Evolutionary conservation across 1,140 invertebrate species (phyloP).

Genomic region (Lucilia sericata): DNA sequence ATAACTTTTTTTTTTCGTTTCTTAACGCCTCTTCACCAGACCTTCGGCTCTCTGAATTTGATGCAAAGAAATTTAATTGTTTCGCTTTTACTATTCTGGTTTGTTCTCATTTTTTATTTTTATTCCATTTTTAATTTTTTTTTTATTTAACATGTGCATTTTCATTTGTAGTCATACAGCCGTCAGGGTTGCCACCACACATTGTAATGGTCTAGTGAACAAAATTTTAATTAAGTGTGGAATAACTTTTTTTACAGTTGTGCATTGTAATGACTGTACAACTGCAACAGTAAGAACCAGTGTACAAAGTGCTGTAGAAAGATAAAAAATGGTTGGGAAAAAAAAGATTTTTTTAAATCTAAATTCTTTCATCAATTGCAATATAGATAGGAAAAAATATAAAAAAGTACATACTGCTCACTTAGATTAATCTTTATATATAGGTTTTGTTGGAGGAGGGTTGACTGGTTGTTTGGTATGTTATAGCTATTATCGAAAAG

Average conservation of each 20-base stretch:
- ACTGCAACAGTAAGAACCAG: not conserved
- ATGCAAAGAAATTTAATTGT: slow-evolving; percentile 2
- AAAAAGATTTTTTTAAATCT: not conserved
- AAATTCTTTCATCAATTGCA: not conserved
- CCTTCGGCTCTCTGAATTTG: not conserved
- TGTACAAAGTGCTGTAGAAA: too few species aligned
- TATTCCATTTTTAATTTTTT: not conserved
- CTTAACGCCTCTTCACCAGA: not conserved
- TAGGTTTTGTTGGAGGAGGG: not conserved
- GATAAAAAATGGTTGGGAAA: not conserved
- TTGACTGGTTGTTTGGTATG: not conserved
- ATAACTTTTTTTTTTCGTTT: not conserved
- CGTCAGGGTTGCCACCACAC: not conserved
- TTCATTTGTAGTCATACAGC: not conserved
- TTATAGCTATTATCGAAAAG: slow-evolving; percentile 1
- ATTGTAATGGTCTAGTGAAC: slow-evolving; percentile 18
- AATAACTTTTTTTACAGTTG: not conserved
- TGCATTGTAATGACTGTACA: not conserved
- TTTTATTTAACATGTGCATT: slow-evolving; percentile 9
- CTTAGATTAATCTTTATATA: not conserved
- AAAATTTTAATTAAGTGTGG: slow-evolving; percentile 29
- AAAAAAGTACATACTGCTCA: not conserved
- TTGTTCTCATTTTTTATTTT: not conserved
- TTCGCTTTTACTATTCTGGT: not conserved
- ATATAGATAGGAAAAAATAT: not conserved